Evolutionary conservation across 2,888 invertebrate species (phyloP).

Genomic region (Meiosimyza decipiens): DNA sequence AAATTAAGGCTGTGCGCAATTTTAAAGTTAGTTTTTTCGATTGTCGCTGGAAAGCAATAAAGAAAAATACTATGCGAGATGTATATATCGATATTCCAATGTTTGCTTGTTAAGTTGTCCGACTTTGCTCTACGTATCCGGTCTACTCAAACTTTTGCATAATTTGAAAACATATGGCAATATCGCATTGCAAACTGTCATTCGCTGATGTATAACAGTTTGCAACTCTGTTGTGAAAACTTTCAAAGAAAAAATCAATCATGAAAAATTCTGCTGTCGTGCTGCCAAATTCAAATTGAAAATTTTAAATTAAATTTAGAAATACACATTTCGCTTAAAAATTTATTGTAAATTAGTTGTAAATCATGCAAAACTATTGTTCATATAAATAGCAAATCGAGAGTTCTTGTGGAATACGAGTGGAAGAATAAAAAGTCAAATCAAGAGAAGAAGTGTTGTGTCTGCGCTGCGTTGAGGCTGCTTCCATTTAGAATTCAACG

Average conservation of each 20-base stretch:
- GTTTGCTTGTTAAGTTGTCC: no score
- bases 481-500: conserved; percentile 27
- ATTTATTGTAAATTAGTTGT: conserved; percentile 26
- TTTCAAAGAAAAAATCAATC: conserved; percentile 37
- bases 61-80: no score
- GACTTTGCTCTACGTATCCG: no score
- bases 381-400: conserved; percentile 5
- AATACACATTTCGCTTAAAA: conserved; percentile 11
- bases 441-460: conserved; percentile 1
- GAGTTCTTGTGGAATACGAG: conserved; percentile 8
- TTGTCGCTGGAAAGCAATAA: no score
- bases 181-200: not conserved
- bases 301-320: conserved; percentile 34
- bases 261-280: conserved; percentile 34
- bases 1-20: no score
- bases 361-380: conserved; percentile 25
- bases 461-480: conserved; percentile 2
- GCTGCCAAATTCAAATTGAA: conserved; percentile 38
- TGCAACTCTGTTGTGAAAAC: conserved; percentile 32
- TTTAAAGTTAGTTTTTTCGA: no score
- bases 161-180: not conserved
- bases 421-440: conserved; percentile 3
- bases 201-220: conserved; percentile 24
- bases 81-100: no score
- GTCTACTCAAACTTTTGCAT: no score